Conservation (phyloP, 2,797 vertebrate genomes). For the Morelia viridis region DNA sequence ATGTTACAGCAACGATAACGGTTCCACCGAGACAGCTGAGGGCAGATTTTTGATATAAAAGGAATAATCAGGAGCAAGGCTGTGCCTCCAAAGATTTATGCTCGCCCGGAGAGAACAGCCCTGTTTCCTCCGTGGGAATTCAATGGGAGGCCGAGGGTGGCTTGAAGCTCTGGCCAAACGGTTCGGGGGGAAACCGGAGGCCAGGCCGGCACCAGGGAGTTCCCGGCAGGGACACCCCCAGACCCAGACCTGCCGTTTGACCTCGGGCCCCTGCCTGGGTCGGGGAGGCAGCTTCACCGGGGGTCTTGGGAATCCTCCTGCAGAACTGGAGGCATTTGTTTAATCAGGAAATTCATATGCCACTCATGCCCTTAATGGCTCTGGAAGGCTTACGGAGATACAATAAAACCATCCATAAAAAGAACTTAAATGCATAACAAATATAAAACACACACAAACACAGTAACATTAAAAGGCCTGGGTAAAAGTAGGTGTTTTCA, state of each 20-base stretch:
- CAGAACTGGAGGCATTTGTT: not conserved
- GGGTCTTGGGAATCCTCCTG: not conserved
- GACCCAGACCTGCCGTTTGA: too few species aligned
- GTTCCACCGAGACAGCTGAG: not conserved
- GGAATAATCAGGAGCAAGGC: not conserved
- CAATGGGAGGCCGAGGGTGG: not conserved
- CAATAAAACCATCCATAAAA: not conserved
- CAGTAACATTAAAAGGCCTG: not conserved
- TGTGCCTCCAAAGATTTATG: not conserved
- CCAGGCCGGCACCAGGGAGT: not conserved
- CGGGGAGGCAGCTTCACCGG: not conserved
- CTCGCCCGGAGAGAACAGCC: not conserved
- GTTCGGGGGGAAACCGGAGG: not conserved
- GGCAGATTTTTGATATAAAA: conserved; percentile 10
- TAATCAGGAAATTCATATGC: not conserved
- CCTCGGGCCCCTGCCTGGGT: too few species aligned
- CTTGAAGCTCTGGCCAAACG: not conserved
- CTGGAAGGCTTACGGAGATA: not conserved
- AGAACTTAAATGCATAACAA: not conserved
- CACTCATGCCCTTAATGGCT: not conserved
- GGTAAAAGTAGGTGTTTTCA: not conserved
- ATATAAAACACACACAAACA: not conserved
- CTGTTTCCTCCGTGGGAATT: not conserved
- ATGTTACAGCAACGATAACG: conserved; percentile 8
- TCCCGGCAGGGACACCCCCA: too few species aligned